These are phyloP conservation scores for Andricus curvator DNA, from an alignment of 2,888 invertebrate species.

Conservation along the genomic window DNA sequence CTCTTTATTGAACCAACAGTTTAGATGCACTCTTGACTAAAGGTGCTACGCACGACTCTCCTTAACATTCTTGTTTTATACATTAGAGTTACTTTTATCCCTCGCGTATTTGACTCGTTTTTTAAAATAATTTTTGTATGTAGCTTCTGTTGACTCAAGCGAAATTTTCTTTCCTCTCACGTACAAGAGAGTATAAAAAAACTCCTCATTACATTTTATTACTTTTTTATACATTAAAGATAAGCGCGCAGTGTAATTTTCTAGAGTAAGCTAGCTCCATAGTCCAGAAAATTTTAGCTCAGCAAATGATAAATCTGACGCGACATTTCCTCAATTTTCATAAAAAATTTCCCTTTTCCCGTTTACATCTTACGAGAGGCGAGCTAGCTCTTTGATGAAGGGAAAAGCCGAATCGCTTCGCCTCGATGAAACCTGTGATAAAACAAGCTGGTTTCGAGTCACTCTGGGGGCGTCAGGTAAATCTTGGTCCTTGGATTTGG, in stretches of 20 bases:
- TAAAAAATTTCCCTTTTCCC: background rate
- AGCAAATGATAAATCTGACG: background rate
- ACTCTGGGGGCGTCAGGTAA: slow-evolving; percentile 47
- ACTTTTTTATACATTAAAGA: background rate
- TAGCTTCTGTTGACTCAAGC: background rate
- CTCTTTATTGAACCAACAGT: too few species aligned
- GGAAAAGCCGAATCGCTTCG: background rate
- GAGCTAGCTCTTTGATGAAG: background rate
- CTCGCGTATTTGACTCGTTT: too few species aligned
- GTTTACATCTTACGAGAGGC: background rate
- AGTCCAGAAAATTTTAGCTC: background rate
- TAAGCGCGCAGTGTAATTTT: background rate
- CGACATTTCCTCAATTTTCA: background rate
- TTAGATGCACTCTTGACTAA: too few species aligned
- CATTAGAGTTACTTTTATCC: too few species aligned
- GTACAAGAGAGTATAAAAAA: background rate
- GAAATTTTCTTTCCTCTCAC: too few species aligned
- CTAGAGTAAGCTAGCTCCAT: background rate
- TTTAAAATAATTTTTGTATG: too few species aligned
- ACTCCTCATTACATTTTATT: background rate
- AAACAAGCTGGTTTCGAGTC: slow-evolving; percentile 44
- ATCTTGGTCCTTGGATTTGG: slow-evolving; percentile 54
- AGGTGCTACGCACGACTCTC: too few species aligned
- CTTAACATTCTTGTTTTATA: too few species aligned
- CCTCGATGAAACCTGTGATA: background rate